phyloP scores from a whole-genome alignment of 2,113 vertebrate genomes.

The Leucopternis melanops region DNA sequence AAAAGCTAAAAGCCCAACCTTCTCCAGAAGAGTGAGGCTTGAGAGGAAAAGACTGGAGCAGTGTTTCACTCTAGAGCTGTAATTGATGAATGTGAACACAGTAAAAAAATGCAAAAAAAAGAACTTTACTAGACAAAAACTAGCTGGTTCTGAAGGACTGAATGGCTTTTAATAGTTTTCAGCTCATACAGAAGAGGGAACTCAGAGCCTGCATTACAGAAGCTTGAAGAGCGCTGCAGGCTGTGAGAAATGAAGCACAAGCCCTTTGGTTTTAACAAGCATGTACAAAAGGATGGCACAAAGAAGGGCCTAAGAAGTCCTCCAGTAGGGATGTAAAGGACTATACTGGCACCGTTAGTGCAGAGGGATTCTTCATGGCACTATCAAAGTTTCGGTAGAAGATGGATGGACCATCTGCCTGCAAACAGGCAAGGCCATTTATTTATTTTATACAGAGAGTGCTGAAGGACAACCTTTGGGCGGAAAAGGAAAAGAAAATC shows the following conservation, averaged over 20 bases:
- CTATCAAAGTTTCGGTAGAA: background rate
- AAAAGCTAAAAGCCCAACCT: background rate
- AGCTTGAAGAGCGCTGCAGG: background rate
- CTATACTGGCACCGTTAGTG: background rate
- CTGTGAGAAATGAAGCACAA: background rate
- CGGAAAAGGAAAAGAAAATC: background rate
- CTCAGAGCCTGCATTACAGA: background rate
- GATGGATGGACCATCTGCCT: background rate
- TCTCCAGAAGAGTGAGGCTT: background rate
- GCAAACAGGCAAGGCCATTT: background rate
- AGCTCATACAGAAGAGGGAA: conserved; percentile 18
- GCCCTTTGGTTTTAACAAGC: background rate
- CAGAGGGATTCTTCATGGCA: background rate
- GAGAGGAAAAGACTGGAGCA: background rate
- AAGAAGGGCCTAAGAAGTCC: background rate
- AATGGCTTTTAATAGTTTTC: background rate
- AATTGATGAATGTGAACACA: background rate
- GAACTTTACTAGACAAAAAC: background rate
- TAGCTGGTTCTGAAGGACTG: background rate
- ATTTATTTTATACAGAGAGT: background rate
- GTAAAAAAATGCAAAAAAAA: background rate
- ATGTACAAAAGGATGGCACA: background rate
- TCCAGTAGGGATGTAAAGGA: background rate
- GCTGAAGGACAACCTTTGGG: background rate
- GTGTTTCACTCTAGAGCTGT: background rate